A percentile compares a stretch with the other conserved stretches of the same genome.
These are phyloP conservation scores for Boulengeromyrus knoepffleri DNA, from an alignment of 2,113 vertebrate genomes.

Conservation along the genomic window DNA sequence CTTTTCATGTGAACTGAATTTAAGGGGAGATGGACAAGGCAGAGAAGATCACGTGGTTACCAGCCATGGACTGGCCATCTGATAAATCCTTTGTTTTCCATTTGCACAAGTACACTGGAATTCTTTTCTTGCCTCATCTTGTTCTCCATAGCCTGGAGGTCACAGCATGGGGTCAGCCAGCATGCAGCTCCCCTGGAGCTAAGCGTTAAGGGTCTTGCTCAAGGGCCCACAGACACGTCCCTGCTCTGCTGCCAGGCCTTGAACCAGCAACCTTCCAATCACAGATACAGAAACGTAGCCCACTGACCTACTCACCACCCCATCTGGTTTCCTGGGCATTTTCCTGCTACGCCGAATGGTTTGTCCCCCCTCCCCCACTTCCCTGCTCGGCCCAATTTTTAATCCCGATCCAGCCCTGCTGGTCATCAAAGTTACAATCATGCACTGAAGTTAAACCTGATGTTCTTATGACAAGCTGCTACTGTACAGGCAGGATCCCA, in stretches of 20 bases:
- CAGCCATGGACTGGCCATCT: not conserved
- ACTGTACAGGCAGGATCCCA: not conserved
- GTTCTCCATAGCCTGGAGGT: not conserved
- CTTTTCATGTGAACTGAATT: not conserved
- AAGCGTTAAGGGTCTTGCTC: not conserved
- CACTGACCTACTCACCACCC: not conserved
- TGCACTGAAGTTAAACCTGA: not conserved
- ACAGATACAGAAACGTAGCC: not conserved
- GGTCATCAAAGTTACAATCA: not conserved
- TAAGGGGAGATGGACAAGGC: not conserved
- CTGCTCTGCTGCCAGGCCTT: not conserved
- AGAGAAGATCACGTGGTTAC: not conserved
- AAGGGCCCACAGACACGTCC: not conserved
- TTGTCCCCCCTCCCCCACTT: not conserved
- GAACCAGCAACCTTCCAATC: not conserved
- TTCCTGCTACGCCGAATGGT: not conserved
- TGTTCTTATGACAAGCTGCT: not conserved
- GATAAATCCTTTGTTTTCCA: no score
- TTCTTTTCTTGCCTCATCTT: not conserved
- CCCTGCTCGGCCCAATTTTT: not conserved
- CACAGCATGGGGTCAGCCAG: not conserved
- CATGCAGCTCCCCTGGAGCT: not conserved
- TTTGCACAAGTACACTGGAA: not conserved
- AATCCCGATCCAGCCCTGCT: not conserved
- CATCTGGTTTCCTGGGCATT: not conserved